Base-by-base conservation (phyloP, 2,888 invertebrate genomes). In the Microctonus aethiopoides region DNA sequence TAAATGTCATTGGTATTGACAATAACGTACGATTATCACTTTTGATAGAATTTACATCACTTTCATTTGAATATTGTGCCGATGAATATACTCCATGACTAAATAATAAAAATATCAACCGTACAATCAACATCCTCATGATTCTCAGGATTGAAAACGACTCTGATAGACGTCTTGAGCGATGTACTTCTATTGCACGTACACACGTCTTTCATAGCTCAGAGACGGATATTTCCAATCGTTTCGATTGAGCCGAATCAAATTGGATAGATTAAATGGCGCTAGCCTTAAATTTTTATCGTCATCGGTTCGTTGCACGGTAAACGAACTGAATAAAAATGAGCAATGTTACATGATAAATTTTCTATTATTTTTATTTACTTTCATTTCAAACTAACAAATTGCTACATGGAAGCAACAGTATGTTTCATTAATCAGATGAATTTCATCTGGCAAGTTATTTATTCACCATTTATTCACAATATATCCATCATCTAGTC, bases 251-350 rank as follows among this genome's bases (percentile, higher is more conserved):
- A 39, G 39, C 29, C 51, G 22, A 63, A 63, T 41, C 51, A 20
- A 63, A 63, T 63, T 51, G 51, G 46, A 41, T 63, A 46, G 29
- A 63, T 63, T 46, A 63, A 51, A 63, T 63, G 51, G 51, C 46
- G 26, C 46, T 63, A 29, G 46, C 20, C 29, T 29, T 24, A 63
- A 29, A 29, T 63, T 63, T 63, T 63, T 51, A 63, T 51, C 29
- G 46, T 32, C 46, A 20, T 51, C 32, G 32, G 51, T 46, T 46
- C 62, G 51, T 51, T 63, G 29, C 46, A 63, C 32, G 39, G 36
- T 61, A 61, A 61, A 61, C 26, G 24, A 20, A 61, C 39, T 36
- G 36, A 39, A 36, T 11, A 61, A 29, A 54, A 26, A 24, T 54
- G 13, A 11, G n/a, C 32, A 26, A 61, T 61, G 22, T n/a, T 61